Conservation (phyloP, 1,140 invertebrate species). For the Heliconius congener region DNA sequence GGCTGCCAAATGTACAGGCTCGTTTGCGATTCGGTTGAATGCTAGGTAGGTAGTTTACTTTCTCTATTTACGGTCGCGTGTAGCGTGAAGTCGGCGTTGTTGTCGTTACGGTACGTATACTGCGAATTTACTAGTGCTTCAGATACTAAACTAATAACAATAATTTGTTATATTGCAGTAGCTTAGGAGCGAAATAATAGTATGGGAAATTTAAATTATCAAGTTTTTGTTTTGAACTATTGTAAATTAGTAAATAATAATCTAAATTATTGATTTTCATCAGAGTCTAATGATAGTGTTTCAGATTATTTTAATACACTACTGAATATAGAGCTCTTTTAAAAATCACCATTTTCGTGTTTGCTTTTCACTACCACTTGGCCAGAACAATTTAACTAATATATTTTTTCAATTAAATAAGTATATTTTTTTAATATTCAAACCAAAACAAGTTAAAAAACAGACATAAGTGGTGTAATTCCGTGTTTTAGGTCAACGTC, state of each 20-base stretch:
- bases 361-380: too few species aligned
- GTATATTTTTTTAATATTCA: neutral
- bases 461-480: neutral
- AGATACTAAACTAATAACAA: conserved; percentile 9
- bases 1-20: conserved; percentile 13
- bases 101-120: conserved; percentile 20
- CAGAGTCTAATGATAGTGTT: too few species aligned
- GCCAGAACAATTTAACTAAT: neutral
- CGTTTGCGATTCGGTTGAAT: conserved; percentile 21
- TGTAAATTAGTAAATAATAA: neutral
- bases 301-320: neutral
- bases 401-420: neutral
- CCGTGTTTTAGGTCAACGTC: conserved; percentile 15
- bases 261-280: neutral
- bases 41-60: conserved; percentile 18
- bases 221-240: neutral
- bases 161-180: neutral
- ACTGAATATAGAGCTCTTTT: neutral
- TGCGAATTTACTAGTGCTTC: conserved; percentile 2
- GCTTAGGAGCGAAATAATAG: neutral
- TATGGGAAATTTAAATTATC: neutral
- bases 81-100: conserved; percentile 8
- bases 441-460: neutral
- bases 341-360: neutral
- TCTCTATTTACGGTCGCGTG: conserved; percentile 17